Conservation (phyloP, 2,888 invertebrate species). For the Leptopilina syphax region DNA sequence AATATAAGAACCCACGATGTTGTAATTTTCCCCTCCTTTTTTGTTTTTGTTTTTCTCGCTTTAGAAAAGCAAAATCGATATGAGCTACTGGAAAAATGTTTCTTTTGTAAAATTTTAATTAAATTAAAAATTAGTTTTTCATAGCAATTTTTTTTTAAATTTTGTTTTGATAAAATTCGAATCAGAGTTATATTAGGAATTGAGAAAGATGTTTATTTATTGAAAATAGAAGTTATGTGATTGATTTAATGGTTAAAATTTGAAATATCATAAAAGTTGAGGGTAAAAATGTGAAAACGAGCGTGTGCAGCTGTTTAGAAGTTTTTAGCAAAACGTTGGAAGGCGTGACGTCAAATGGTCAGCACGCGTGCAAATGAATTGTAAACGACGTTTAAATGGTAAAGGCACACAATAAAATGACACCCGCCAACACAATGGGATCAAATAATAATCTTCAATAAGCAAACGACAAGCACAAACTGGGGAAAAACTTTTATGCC, state of each 20-base stretch:
- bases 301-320: constrained; percentile 42
- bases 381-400: constrained; percentile 52
- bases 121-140: too few species aligned
- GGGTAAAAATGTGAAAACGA: too few species aligned
- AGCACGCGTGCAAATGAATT: constrained; percentile 48
- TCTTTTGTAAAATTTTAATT: neutral
- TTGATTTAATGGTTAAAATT: too few species aligned
- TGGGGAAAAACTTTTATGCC: constrained; percentile 52
- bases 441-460: constrained; percentile 44
- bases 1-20: constrained; percentile 39
- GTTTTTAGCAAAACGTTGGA: constrained; percentile 43
- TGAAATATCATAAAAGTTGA: too few species aligned
- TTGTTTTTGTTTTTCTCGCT: neutral
- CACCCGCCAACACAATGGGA: constrained; percentile 50
- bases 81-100: neutral
- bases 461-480: constrained; percentile 45
- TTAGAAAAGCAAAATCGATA: neutral
- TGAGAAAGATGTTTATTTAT: too few species aligned
- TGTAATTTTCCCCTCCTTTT: constrained; percentile 39
- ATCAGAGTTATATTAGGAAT: too few species aligned
- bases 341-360: constrained; percentile 47
- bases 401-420: constrained; percentile 51
- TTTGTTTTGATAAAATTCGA: too few species aligned
- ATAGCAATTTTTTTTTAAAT: too few species aligned
- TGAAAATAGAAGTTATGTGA: too few species aligned